Evolutionary conservation across 2,888 invertebrate genomes (phyloP).

Genomic region (Heliconius hortense): DNA sequence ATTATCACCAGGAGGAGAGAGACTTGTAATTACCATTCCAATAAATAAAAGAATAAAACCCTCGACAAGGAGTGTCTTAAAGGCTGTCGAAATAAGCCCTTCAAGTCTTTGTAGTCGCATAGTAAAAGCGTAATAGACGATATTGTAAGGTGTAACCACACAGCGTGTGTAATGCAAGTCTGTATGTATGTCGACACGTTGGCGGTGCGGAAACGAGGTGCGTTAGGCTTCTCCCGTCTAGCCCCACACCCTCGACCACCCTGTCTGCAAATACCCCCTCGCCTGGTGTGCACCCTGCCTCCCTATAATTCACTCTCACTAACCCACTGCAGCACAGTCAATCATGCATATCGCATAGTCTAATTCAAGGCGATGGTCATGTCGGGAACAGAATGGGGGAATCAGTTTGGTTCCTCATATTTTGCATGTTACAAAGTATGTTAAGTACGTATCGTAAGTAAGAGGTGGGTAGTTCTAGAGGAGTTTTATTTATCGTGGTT

Average conservation of each 20-base stretch:
- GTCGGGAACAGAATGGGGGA: conserved; percentile 30
- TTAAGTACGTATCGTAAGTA: not conserved
- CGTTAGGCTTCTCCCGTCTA: conserved; percentile 77
- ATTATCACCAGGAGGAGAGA: not conserved
- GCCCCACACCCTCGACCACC: conserved; percentile 71
- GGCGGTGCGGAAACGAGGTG: conserved; percentile 74
- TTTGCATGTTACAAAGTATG: not conserved
- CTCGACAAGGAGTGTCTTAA: conserved; percentile 36
- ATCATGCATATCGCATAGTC: conserved; percentile 72
- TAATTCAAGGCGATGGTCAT: conserved; percentile 68
- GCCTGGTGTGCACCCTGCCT: conserved; percentile 47
- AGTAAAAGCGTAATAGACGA: conserved; percentile 52
- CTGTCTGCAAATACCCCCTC: conserved; percentile 66
- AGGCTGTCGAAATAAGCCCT: conserved; percentile 40
- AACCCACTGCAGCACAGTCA: conserved; percentile 80
- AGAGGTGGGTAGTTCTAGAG: not conserved
- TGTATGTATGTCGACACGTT: conserved; percentile 60
- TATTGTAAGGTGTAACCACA: conserved; percentile 55
- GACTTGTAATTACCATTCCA: conserved; percentile 18
- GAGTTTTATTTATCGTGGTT: not conserved
- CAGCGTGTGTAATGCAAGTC: conserved; percentile 55
- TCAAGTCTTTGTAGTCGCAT: conserved; percentile 43
- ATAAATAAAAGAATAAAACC: conserved; percentile 25
- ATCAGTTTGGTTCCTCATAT: not conserved
- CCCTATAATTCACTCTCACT: conserved; percentile 81